phyloP scores from a whole-genome alignment of 2,113 vertebrate species.

The Ceyx melanurus region DNA sequence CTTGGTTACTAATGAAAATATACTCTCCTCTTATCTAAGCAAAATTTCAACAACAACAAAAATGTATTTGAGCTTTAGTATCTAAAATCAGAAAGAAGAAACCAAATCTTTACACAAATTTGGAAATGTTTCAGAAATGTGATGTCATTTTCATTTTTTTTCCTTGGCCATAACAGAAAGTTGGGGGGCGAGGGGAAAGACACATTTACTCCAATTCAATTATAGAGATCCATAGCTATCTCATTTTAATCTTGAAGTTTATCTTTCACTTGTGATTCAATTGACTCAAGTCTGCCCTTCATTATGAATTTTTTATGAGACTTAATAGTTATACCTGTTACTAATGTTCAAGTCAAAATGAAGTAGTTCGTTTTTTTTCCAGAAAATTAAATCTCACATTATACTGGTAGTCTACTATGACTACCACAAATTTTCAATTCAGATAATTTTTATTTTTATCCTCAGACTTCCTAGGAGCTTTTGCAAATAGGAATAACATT shows the following conservation, averaged over 20 bases:
- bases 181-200: background rate
- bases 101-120: background rate
- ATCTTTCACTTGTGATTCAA: background rate
- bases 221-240: background rate
- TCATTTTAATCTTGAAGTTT: constrained; percentile 23
- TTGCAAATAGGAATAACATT: background rate
- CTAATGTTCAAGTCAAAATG: background rate
- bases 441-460: background rate
- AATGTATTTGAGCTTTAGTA: background rate
- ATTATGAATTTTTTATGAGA: background rate
- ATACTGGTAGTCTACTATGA: background rate
- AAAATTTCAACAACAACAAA: background rate
- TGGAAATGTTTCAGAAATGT: background rate
- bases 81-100: background rate
- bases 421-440: background rate
- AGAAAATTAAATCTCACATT: background rate
- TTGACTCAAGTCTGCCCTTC: background rate
- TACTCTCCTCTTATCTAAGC: background rate
- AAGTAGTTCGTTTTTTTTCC: background rate
- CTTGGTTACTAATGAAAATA: background rate
- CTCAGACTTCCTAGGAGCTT: background rate
- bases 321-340: background rate
- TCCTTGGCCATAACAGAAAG: background rate
- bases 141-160: background rate
- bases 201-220: background rate